Conservation (phyloP, 2,797 vertebrate genomes). For the Psittacula echo region DNA sequence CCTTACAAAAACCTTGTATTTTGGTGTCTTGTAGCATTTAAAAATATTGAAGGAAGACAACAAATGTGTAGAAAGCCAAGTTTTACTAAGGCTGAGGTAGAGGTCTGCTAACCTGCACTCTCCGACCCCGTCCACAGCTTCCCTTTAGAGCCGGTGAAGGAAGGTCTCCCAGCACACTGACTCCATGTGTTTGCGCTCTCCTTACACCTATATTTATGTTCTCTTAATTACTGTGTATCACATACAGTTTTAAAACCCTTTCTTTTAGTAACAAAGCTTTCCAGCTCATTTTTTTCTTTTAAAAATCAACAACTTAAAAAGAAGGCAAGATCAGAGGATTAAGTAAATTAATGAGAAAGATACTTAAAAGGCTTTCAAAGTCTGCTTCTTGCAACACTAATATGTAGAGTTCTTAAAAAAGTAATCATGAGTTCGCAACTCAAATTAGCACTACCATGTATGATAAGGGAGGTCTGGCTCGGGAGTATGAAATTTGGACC, state of each 20-base stretch:
- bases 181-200: not conserved
- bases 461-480: not conserved
- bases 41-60: not conserved
- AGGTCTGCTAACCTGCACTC: not conserved
- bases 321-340: constrained; percentile 72
- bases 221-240: constrained; percentile 65
- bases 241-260: constrained; percentile 41
- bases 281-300: constrained; percentile 58
- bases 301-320: constrained; percentile 73
- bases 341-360: constrained; percentile 73
- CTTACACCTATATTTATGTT: constrained; percentile 23
- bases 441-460: constrained; percentile 47
- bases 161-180: not conserved
- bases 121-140: not conserved
- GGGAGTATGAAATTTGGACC: not conserved
- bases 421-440: constrained; percentile 37
- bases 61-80: not conserved
- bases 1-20: not conserved
- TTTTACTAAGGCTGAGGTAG: not conserved
- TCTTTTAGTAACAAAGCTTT: constrained; percentile 67
- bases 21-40: not conserved
- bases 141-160: not conserved
- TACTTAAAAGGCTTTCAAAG: constrained; percentile 71
- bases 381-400: constrained; percentile 59
- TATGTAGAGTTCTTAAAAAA: constrained; percentile 43